These are phyloP conservation scores for Mythimna vitellina DNA, from an alignment of 2,888 invertebrate genomes.

Conservation along the genomic window DNA sequence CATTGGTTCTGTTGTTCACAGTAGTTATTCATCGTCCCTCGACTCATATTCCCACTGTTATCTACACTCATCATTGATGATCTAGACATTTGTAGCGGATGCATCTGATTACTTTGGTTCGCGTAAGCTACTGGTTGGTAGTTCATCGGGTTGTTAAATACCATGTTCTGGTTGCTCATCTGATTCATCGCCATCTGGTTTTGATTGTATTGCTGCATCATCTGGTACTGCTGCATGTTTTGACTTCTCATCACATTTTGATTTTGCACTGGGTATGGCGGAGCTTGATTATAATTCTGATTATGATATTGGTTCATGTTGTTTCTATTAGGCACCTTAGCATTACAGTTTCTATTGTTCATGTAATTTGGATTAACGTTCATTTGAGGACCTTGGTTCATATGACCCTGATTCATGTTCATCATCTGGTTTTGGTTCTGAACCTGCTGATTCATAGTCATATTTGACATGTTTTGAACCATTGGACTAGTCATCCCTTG, in stretches of 20 bases:
- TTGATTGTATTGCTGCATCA: slow-evolving; percentile 84
- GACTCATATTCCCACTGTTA: slow-evolving; percentile 84
- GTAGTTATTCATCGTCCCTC: slow-evolving; percentile 83
- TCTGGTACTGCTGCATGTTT: slow-evolving; percentile 84
- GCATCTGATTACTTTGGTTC: slow-evolving; percentile 81
- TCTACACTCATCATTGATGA: slow-evolving; percentile 88
- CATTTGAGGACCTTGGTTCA: slow-evolving; percentile 74
- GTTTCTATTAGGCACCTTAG: slow-evolving; percentile 80
- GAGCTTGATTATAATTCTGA: slow-evolving; percentile 81
- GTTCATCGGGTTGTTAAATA: slow-evolving; percentile 80
- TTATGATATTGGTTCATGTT: slow-evolving; percentile 83
- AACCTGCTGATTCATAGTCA: slow-evolving; percentile 81
- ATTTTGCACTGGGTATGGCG: slow-evolving; percentile 80
- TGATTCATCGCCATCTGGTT: slow-evolving; percentile 78
- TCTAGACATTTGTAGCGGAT: slow-evolving; percentile 85
- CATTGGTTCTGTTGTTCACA: slow-evolving; percentile 80
- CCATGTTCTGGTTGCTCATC: slow-evolving; percentile 79
- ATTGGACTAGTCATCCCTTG: slow-evolving; percentile 85
- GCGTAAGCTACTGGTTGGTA: slow-evolving; percentile 81
- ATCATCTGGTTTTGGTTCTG: slow-evolving; percentile 79
- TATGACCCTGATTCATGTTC: slow-evolving; percentile 69
- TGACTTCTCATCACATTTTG: slow-evolving; percentile 80
- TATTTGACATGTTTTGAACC: slow-evolving; percentile 85
- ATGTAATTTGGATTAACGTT: slow-evolving; percentile 74
- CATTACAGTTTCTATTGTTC: slow-evolving; percentile 78